These are phyloP conservation scores for Carapus acus DNA, from an alignment of 2,797 vertebrate genomes.

Conservation along the genomic window DNA sequence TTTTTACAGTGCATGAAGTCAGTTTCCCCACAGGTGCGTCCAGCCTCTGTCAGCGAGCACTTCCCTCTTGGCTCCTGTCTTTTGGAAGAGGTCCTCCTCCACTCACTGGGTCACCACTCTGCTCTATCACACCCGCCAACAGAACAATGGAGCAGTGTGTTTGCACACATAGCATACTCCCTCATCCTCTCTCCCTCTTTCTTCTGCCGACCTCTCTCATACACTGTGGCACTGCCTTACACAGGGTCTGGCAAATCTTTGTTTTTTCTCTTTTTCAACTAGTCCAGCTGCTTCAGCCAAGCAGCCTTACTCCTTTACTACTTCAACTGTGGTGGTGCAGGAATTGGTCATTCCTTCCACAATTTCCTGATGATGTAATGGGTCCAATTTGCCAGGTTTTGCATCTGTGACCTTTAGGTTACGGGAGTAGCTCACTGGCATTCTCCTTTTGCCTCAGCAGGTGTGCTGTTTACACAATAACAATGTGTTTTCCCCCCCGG, in stretches of 20 bases:
- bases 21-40: conserved; percentile 47
- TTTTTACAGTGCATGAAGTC: conserved; percentile 30
- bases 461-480: conserved; percentile 21
- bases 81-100: conserved; percentile 3
- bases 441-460: conserved; percentile 20
- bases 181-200: conserved; percentile 4
- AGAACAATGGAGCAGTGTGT: conserved; percentile 32
- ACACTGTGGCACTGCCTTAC: conserved; percentile 7
- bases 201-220: conserved; percentile 20
- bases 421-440: conserved; percentile 9
- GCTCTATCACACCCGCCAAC: conserved; percentile 14
- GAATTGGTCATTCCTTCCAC: background rate
- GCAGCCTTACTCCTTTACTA: background rate
- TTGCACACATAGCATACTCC: conserved; percentile 15
- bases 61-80: conserved; percentile 35
- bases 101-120: conserved; percentile 13
- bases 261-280: conserved; percentile 19
- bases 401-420: conserved; percentile 35
- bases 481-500: conserved; percentile 27
- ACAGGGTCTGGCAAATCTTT: background rate
- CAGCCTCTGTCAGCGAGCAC: conserved; percentile 5
- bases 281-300: conserved; percentile 16
- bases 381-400: conserved; percentile 3
- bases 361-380: background rate
- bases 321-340: background rate